These are phyloP conservation scores for Polia nebulosa DNA, from an alignment of 2,888 invertebrate species.

Conservation along the genomic window DNA sequence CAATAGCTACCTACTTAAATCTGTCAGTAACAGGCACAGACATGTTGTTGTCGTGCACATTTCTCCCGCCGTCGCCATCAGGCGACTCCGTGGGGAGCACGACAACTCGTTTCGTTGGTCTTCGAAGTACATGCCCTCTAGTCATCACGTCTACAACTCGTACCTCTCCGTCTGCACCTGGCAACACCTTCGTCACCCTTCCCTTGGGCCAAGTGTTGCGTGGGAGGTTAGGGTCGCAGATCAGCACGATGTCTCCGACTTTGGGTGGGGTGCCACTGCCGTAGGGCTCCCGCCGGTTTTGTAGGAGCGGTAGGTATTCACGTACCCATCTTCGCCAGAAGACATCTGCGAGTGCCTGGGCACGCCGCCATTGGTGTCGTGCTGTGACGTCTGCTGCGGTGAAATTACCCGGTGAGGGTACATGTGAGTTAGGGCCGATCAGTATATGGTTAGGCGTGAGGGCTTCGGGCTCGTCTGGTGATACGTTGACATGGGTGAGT, in stretches of 20 bases:
- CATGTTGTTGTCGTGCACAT: neutral
- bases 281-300: neutral
- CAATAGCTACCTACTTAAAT: too few relatives aligned
- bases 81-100: conserved; percentile 1
- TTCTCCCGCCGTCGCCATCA: conserved; percentile 1
- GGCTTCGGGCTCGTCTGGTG: neutral
- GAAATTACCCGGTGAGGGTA: neutral
- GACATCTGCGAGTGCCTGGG: neutral
- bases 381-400: neutral
- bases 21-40: too few relatives aligned
- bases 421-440: conserved; percentile 2
- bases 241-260: neutral
- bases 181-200: neutral
- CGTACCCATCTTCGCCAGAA: neutral
- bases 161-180: neutral
- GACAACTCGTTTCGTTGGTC: neutral
- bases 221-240: neutral
- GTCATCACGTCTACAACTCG: neutral
- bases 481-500: neutral
- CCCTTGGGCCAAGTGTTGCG: neutral
- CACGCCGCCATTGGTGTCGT: neutral
- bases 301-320: neutral
- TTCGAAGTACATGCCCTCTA: neutral
- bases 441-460: neutral
- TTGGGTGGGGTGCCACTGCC: conserved; percentile 1